A percentile compares a stretch with the other conserved stretches of the same genome.
These are phyloP conservation scores for Cherax quadricarinatus DNA, from an alignment of 1,140 invertebrate species.

Conservation along the genomic window DNA sequence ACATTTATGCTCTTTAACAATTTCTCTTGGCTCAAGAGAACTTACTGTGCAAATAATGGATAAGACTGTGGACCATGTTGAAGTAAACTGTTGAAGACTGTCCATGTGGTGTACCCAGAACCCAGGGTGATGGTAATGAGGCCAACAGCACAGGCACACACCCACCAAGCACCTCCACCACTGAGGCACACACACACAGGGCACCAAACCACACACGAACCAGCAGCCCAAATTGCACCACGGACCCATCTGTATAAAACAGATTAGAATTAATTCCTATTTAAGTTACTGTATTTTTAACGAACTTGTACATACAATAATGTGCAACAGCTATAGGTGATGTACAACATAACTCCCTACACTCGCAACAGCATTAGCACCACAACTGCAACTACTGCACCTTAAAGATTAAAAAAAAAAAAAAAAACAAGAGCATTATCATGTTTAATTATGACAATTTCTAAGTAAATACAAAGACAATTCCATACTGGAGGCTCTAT, in stretches of 20 bases:
- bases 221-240: conserved; percentile 57
- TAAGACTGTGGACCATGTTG: conserved; percentile 56
- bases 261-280: not conserved
- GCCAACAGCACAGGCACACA: conserved; percentile 62
- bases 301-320: not conserved
- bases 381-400: no score
- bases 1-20: no score
- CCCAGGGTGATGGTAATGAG: conserved; percentile 62
- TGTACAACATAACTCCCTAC: no score
- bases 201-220: conserved; percentile 64
- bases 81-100: conserved; percentile 56
- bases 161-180: conserved; percentile 67
- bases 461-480: no score
- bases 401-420: no score
- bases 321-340: no score
- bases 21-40: not conserved
- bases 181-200: conserved; percentile 65
- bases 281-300: not conserved
- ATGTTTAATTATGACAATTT: no score
- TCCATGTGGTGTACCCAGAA: conserved; percentile 63
- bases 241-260: conserved; percentile 52
- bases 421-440: no score
- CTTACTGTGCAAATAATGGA: conserved; percentile 57
- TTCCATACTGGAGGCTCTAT: no score
- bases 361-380: no score